These are phyloP conservation scores for Ephydatia muelleri DNA, from an alignment of 37 sponge, comb jelly and placozoan species.

Conservation along the genomic window DNA sequence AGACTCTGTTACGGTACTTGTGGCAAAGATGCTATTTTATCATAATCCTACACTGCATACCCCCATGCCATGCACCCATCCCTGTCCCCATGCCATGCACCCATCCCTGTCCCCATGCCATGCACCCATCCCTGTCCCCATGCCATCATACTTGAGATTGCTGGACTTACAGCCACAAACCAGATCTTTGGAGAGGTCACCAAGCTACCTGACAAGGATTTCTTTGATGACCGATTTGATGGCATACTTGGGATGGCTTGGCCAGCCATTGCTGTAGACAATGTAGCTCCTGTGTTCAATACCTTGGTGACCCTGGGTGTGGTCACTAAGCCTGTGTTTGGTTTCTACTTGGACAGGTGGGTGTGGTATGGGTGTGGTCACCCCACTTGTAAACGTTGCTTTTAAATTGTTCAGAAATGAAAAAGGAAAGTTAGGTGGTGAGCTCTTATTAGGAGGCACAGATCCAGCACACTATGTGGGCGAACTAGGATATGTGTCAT, in stretches of 20 bases:
- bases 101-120: neutral
- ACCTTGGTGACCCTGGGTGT: slow-evolving; percentile 72
- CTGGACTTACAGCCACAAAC: slow-evolving; percentile 43
- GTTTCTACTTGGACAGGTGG: slow-evolving; percentile 83
- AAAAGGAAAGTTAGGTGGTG: slow-evolving; percentile 66
- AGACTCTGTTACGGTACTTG: slow-evolving; percentile 79
- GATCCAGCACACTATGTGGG: slow-evolving; percentile 82
- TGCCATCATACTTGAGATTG: slow-evolving; percentile 41
- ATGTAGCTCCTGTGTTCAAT: slow-evolving; percentile 71
- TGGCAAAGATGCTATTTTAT: neutral
- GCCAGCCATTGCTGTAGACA: slow-evolving; percentile 72
- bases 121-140: neutral
- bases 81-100: neutral
- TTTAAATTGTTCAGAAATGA: slow-evolving; percentile 21
- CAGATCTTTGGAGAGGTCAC: slow-evolving; percentile 91
- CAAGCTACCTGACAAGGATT: slow-evolving; percentile 80
- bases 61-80: neutral
- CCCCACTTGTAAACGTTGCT: neutral
- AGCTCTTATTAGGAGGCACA: slow-evolving; percentile 86
- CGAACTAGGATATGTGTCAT: slow-evolving; percentile 50
- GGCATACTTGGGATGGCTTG: slow-evolving; percentile 95
- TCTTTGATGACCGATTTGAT: slow-evolving; percentile 95
- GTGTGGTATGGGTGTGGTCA: neutral
- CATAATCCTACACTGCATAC: neutral
- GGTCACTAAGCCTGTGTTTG: slow-evolving; percentile 71